Conservation (phyloP, 2,113 vertebrate species). For the Gymnogyps californianus region DNA sequence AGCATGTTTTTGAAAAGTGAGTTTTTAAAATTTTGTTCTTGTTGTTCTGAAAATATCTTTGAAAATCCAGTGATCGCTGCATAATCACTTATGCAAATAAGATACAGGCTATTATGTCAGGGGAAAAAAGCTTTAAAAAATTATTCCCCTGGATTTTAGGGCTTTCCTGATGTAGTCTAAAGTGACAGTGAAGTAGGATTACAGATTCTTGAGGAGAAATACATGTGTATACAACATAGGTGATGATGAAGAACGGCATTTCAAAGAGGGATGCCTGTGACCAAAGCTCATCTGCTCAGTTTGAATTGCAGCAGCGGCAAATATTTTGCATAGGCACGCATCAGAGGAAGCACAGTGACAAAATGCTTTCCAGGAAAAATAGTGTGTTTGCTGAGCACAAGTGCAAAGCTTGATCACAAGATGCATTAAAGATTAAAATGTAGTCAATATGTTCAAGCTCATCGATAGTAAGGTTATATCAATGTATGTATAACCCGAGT, state of each 20-base stretch:
- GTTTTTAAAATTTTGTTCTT: neutral
- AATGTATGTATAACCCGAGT: neutral
- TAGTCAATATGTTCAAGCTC: neutral
- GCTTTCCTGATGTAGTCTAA: neutral
- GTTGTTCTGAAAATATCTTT: neutral
- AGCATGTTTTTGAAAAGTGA: neutral
- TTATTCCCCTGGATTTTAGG: neutral
- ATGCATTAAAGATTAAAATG: neutral
- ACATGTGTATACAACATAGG: neutral
- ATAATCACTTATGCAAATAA: neutral
- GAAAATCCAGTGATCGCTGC: neutral
- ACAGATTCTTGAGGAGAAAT: neutral
- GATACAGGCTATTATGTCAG: neutral
- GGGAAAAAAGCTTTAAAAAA: neutral
- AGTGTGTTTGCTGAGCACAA: neutral
- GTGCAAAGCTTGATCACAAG: neutral
- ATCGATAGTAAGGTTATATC: neutral
- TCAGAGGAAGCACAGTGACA: neutral
- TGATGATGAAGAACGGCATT: accelerated
- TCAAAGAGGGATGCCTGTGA: neutral
- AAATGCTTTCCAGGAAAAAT: neutral
- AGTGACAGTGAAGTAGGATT: neutral
- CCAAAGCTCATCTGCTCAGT: neutral
- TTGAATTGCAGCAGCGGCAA: neutral
- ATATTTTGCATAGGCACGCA: neutral